Evolutionary conservation across 2,113 vertebrate species (phyloP).

Genomic region (Myiopsitta monachus): DNA sequence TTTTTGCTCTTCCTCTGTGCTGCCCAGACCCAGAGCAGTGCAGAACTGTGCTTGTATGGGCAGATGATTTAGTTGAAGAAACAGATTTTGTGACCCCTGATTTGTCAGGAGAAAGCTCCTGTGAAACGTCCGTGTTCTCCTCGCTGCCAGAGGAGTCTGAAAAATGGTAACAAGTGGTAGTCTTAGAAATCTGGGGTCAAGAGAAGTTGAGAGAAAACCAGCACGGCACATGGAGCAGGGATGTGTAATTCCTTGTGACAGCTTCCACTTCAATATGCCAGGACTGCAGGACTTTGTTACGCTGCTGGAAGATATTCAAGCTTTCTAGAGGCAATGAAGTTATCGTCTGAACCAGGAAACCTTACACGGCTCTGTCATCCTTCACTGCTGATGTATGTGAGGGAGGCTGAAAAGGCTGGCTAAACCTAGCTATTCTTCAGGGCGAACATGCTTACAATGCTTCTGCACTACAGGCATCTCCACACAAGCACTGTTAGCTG

Average conservation of each 20-base stretch:
- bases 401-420: not conserved
- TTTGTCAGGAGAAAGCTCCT: constrained; percentile 74
- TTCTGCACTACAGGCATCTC: not conserved
- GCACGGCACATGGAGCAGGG: not conserved
- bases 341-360: not conserved
- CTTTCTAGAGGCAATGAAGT: not conserved
- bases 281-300: not conserved
- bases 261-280: too few species aligned
- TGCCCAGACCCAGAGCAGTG: constrained; percentile 79
- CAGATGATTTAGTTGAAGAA: constrained; percentile 74
- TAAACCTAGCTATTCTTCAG: not conserved
- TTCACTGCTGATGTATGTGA: not conserved
- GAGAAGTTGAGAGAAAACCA: not conserved
- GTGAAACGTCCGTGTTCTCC: constrained; percentile 79
- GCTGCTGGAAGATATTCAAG: not conserved
- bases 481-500: not conserved
- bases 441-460: accelerated
- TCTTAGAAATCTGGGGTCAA: not conserved
- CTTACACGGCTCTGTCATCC: not conserved
- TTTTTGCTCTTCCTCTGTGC: constrained; percentile 78
- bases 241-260: accelerated
- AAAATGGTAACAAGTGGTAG: not conserved
- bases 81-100: constrained; percentile 71
- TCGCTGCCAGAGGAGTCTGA: constrained; percentile 80
- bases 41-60: constrained; percentile 77